phyloP scores from a whole-genome alignment of 2,888 invertebrate genomes.

The Halictus ligatus region DNA sequence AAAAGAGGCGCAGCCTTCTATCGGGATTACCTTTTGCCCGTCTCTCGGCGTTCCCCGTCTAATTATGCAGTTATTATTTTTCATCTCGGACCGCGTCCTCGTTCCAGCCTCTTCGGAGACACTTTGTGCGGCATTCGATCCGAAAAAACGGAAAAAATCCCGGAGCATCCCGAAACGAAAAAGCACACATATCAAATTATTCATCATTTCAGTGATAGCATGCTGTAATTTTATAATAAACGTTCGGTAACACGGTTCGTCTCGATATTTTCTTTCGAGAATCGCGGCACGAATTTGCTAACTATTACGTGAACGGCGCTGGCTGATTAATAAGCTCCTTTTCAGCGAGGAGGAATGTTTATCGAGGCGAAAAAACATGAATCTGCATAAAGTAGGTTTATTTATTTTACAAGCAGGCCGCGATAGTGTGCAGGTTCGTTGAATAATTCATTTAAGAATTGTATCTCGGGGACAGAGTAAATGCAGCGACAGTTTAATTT shows the following conservation, averaged over 20 bases:
- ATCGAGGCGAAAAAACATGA: neutral
- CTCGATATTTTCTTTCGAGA: neutral
- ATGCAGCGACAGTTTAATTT: neutral
- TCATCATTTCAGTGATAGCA: neutral
- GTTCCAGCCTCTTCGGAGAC: neutral
- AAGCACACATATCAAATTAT: neutral
- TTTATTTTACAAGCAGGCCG: neutral
- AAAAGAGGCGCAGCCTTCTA: neutral
- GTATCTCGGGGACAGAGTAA: neutral
- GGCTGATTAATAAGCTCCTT: neutral
- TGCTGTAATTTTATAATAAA: neutral
- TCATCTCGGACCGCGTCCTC: neutral
- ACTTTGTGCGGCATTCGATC: neutral
- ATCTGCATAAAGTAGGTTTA: neutral
- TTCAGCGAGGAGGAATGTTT: neutral
- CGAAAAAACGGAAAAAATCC: neutral
- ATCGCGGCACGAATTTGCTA: neutral
- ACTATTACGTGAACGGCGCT: neutral
- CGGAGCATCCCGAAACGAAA: neutral
- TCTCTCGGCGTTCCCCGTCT: neutral
- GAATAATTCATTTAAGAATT: neutral
- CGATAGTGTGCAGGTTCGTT: neutral
- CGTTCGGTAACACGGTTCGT: neutral
- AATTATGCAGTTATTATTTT: constrained; percentile 9
- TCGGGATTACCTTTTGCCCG: neutral